Evolutionary conservation across 2,797 vertebrate species (phyloP).

Genomic region (Darevskia mixta): DNA sequence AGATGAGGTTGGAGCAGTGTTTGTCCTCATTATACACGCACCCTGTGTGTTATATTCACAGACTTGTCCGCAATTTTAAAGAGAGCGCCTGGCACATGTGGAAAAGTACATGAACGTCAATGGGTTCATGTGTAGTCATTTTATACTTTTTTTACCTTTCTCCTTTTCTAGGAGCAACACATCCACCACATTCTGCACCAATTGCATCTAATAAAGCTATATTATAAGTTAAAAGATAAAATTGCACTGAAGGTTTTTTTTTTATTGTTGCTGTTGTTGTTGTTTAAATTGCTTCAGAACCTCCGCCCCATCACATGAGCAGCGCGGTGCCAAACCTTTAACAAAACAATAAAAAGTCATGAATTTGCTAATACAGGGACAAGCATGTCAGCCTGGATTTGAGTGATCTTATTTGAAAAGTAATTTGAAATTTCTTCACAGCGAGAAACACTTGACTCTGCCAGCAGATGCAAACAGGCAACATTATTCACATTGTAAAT

Average conservation of each 20-base stretch:
- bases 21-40: not conserved
- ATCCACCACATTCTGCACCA: not conserved
- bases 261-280: not conserved
- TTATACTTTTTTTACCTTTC: not conserved
- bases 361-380: constrained; percentile 63
- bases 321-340: constrained; percentile 29
- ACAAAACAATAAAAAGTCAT: constrained; percentile 50
- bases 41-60: not conserved
- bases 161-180: constrained; percentile 6
- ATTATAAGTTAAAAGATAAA: constrained; percentile 34
- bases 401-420: constrained; percentile 68
- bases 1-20: too few species aligned
- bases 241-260: constrained; percentile 10
- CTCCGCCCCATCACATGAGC: not conserved
- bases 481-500: constrained; percentile 59
- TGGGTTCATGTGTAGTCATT: not conserved
- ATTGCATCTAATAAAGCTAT: constrained; percentile 31
- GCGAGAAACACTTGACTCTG: constrained; percentile 69
- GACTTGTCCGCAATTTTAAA: too few species aligned
- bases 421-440: constrained; percentile 72
- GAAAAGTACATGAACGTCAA: not conserved
- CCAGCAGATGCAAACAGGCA: constrained; percentile 33
- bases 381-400: constrained; percentile 57
- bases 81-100: not conserved
- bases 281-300: constrained; percentile 14